Evolutionary conservation across 1,140 invertebrate genomes (phyloP), one percentile per base, ranked within the genome.

Genomic region (Lasioglossum baleicum): DNA sequence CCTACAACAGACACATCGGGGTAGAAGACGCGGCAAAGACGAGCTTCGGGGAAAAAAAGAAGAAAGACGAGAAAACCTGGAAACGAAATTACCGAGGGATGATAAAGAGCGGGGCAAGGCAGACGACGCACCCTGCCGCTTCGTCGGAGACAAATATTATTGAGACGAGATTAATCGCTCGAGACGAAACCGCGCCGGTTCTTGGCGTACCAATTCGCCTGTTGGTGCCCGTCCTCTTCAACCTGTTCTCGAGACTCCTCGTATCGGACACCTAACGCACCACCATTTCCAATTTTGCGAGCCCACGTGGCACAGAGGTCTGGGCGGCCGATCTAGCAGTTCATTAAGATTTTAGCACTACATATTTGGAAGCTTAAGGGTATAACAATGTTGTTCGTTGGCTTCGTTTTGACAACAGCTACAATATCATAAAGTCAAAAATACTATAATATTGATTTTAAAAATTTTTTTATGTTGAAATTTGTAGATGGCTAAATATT

Each of bases 81-180:
- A 77, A 76, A 75, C 73, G 77, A 84, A 84, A 84, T 85, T 75
- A 75, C 58, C 26, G 80, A 48, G 56, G 81, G 77, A 48, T n/a
- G 80, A 80, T 65, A 48, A 71, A 56, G 44, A 80, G 22, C 8
- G 42, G 7, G 35, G 35, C 35, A 35, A 35, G 20, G 7, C 22
- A 26, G 22, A 31, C 10, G 35, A 31, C 63, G 48, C 75, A 31
- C 71, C 64, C 72, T 26, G 51, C 35, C 64, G 51, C 35, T 44
- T n/a, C 67, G 42, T 20, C 61, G 64, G 72, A 84, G 79, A 82
- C 86, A 85, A 85, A 88, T 85, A 87, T 88, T 84, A 84, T 86
- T 70, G 86, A 74, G 73, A 80, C 64, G 78, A 80, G 84, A 87
- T 83, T 85, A 87, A 88, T 88, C 84, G 86, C 70, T 61, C 80